These are phyloP conservation scores for Polypterus senegalus DNA, from an alignment of 2,113 vertebrate genomes.

Conservation along the genomic window DNA sequence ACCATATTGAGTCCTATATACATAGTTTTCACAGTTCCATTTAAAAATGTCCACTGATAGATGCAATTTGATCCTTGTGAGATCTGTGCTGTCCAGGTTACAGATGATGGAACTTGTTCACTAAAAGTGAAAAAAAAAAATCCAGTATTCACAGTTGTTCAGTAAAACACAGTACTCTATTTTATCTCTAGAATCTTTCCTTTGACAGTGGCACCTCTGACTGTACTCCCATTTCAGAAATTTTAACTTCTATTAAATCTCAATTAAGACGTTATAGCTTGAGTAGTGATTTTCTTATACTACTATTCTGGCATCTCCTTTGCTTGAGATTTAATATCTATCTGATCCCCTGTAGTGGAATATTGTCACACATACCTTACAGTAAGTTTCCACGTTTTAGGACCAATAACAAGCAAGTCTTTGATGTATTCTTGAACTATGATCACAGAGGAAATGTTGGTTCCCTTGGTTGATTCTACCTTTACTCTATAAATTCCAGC, in stretches of 20 bases:
- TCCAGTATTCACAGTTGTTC: too few relatives aligned
- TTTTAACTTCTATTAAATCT: too few relatives aligned
- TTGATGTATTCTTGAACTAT: constrained; percentile 12
- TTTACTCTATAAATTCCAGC: constrained; percentile 13
- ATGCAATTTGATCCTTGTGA: not conserved
- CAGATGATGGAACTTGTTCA: not conserved
- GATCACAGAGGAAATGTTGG: constrained; percentile 14
- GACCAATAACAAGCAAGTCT: constrained; percentile 11
- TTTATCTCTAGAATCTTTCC: too few relatives aligned
- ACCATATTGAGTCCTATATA: constrained; percentile 16
- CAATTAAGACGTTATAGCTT: too few relatives aligned
- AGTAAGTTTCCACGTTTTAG: constrained; percentile 9
- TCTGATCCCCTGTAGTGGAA: not conserved
- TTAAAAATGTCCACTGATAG: not conserved
- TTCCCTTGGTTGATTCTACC: constrained; percentile 1
- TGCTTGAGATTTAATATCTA: too few relatives aligned
- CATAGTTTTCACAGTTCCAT: not conserved
- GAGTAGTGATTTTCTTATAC: too few relatives aligned
- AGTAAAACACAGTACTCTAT: too few relatives aligned
- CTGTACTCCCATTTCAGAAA: too few relatives aligned
- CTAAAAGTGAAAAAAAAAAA: not conserved
- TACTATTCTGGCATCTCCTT: too few relatives aligned
- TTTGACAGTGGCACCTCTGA: too few relatives aligned
- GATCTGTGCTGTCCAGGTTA: not conserved
- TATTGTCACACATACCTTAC: constrained; percentile 5